Percentiles rank a stretch among this genome's conserved stretches.
phyloP scores from a whole-genome alignment of 2,888 invertebrate genomes.

The Leptinotarsa peninsularis region DNA sequence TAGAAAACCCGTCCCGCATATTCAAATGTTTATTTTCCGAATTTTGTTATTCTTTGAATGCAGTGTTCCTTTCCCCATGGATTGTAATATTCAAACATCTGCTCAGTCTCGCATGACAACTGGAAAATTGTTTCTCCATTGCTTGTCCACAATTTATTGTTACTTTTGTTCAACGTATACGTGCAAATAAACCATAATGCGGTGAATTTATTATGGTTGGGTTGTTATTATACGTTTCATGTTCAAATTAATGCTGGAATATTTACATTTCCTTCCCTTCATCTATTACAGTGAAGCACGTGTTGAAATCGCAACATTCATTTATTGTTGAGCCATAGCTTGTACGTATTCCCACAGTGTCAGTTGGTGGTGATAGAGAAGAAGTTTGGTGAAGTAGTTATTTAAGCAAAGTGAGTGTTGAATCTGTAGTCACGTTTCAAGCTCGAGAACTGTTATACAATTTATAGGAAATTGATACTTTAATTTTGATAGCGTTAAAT shows the following conservation, averaged over 20 bases:
- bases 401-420: neutral
- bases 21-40: neutral
- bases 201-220: slow-evolving; percentile 7
- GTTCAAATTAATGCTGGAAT: slow-evolving; percentile 13
- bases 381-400: slow-evolving; percentile 6
- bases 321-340: slow-evolving; percentile 13
- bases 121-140: slow-evolving; percentile 4
- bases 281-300: slow-evolving; percentile 17
- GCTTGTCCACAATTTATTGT: slow-evolving; percentile 13
- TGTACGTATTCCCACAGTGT: slow-evolving; percentile 5
- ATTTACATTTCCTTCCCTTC: slow-evolving; percentile 18
- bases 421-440: neutral
- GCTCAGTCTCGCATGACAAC: neutral
- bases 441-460: neutral
- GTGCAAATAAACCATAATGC: slow-evolving; percentile 15
- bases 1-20: neutral
- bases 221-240: slow-evolving; percentile 12
- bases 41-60: neutral
- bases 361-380: neutral
- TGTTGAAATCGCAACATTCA: slow-evolving; percentile 13
- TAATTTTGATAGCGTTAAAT: too few species aligned
- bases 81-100: slow-evolving; percentile 16
- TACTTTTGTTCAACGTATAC: neutral
- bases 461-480: neutral
- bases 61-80: neutral